Conservation (phyloP, 2,888 invertebrate species). For the Serripes groenlandicus region DNA sequence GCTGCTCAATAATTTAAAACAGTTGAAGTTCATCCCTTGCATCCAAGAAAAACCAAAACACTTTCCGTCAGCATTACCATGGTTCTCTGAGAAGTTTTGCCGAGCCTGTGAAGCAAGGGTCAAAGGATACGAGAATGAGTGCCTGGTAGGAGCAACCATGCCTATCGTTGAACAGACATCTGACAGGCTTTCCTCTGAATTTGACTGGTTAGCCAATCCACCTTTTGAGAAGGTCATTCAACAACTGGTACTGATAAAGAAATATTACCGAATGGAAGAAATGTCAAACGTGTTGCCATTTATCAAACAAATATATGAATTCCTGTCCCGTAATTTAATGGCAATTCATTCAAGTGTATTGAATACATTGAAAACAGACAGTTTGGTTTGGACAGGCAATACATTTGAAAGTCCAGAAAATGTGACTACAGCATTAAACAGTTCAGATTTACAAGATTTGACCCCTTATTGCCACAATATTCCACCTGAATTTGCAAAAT, state of each 20-base stretch:
- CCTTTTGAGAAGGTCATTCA: conserved; percentile 27
- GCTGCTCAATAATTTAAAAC: not conserved
- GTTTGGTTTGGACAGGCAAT: conserved; percentile 53
- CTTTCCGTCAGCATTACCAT: not conserved
- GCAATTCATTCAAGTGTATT: not conserved
- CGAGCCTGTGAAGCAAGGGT: not conserved
- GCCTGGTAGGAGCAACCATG: conserved; percentile 40
- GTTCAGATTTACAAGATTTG: conserved; percentile 32
- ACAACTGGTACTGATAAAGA: conserved; percentile 39
- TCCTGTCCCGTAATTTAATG: not conserved
- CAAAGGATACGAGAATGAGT: not conserved
- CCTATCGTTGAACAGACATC: conserved; percentile 38
- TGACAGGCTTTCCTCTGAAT: conserved; percentile 13
- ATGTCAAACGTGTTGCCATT: conserved; percentile 35
- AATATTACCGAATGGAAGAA: conserved; percentile 30
- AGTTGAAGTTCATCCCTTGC: conserved; percentile 13
- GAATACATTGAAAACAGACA: not conserved
- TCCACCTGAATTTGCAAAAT: conserved; percentile 37
- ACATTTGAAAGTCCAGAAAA: conserved; percentile 34
- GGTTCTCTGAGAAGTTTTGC: not conserved
- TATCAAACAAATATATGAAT: conserved; percentile 41
- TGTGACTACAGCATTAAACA: conserved; percentile 6
- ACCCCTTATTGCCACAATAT: conserved; percentile 47
- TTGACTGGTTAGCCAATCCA: conserved; percentile 46
- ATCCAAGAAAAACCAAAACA: not conserved